A percentile compares a stretch with the other conserved stretches of the same genome.
Conservation (phyloP, 1,140 invertebrate genomes). For the Sminthurides bifidus region DNA sequence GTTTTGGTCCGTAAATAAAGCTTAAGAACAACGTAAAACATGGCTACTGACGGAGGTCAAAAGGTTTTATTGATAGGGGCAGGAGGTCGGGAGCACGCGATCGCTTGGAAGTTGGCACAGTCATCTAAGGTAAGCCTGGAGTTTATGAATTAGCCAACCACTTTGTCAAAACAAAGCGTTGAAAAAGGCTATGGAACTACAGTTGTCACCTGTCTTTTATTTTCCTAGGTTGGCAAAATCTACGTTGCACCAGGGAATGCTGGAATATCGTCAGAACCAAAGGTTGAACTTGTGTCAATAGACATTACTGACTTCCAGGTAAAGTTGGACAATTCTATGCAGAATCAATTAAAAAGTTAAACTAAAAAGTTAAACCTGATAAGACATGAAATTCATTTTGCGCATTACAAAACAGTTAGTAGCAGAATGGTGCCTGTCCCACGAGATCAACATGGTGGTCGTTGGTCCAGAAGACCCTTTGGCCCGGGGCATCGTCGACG, state of each 20-base stretch:
- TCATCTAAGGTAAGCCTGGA: slow-evolving; percentile 45
- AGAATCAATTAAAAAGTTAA: too few species aligned
- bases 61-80: slow-evolving; percentile 74
- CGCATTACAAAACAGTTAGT: too few species aligned
- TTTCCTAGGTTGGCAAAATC: slow-evolving; percentile 49
- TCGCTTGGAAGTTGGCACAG: slow-evolving; percentile 72
- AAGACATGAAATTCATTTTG: too few species aligned
- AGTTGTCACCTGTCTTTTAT: neutral
- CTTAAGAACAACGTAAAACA: too few species aligned
- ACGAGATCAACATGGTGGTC: slow-evolving; percentile 65
- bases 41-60: neutral
- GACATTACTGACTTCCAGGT: slow-evolving; percentile 47
- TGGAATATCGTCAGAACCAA: slow-evolving; percentile 57
- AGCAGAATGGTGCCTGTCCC: slow-evolving; percentile 57
- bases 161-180: neutral
- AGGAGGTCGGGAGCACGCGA: slow-evolving; percentile 89
- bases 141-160: neutral
- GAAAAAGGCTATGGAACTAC: neutral
- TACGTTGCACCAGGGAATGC: slow-evolving; percentile 82
- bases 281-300: slow-evolving; percentile 50
- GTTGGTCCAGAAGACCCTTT: slow-evolving; percentile 90
- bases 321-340: neutral
- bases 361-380: too few species aligned
- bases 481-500: slow-evolving; percentile 70
- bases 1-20: too few species aligned